Conservation (phyloP, 1,140 invertebrate genomes). For the Macrobrachium rosenbergii region DNA sequence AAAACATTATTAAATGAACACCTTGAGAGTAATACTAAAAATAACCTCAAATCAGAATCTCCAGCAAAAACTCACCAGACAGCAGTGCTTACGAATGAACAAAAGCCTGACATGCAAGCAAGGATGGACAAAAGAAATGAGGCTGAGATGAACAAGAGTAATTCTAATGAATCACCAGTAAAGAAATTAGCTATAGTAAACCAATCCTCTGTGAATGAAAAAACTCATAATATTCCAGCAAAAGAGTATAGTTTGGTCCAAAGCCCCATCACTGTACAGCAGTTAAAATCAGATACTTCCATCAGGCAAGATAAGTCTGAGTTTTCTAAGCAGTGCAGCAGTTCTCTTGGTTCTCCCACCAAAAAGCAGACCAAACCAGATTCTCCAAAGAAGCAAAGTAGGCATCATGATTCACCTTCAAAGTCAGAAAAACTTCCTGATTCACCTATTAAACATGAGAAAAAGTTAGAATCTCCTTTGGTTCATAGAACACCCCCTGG, state of each 20-base stretch:
- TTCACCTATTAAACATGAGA: no score
- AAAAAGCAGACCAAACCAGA: slow-evolving; percentile 21
- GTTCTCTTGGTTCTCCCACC: neutral
- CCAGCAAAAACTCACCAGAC: slow-evolving; percentile 7
- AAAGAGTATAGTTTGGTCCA: no score
- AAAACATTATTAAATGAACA: neutral
- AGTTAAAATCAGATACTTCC: no score
- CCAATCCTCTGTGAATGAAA: no score
- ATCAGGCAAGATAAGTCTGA: no score
- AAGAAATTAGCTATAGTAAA: neutral
- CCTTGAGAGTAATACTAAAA: neutral
- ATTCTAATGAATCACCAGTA: neutral
- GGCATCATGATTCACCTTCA: neutral
- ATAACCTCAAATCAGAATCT: neutral
- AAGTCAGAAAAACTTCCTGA: neutral
- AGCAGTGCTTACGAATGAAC: neutral
- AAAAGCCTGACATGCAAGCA: neutral
- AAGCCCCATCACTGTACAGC: no score
- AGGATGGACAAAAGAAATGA: neutral
- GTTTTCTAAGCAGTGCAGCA: no score
- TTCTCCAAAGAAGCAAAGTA: neutral
- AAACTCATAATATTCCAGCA: no score
- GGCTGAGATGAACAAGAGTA: no score
- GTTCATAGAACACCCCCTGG: no score
- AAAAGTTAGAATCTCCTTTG: no score